Percentiles rank a stretch among this genome's conserved stretches.
These are phyloP conservation scores for Gyrodactylus salaris DNA, from an alignment of 1,140 invertebrate species.

Conservation along the genomic window DNA sequence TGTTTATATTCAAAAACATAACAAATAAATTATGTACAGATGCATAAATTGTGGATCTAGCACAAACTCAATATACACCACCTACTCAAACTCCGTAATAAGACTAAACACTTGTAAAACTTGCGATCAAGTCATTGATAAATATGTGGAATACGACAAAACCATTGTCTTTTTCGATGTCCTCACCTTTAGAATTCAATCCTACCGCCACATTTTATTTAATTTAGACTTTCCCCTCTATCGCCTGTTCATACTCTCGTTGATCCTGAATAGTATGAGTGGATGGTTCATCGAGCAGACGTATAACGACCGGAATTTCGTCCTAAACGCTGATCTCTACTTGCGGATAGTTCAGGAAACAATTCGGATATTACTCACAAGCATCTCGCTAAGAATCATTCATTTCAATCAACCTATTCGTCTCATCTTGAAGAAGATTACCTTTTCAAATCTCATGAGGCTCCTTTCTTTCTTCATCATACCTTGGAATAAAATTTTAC, in stretches of 20 bases:
- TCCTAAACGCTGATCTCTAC: background rate
- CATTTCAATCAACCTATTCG: background rate
- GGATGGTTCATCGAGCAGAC: background rate
- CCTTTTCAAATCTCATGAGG: background rate
- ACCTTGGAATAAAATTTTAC: background rate
- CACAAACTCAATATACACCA: background rate
- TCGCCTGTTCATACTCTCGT: background rate
- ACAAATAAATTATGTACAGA: background rate
- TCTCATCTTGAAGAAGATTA: background rate
- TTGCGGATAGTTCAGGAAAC: background rate
- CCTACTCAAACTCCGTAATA: background rate
- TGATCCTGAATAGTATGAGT: background rate
- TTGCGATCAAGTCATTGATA: constrained; percentile 1
- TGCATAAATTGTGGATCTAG: background rate
- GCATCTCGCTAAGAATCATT: background rate
- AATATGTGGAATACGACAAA: constrained; percentile 6
- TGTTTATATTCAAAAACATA: background rate
- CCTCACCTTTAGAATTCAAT: background rate
- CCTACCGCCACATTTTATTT: background rate
- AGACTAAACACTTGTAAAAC: background rate
- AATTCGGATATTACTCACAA: background rate
- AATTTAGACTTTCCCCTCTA: background rate
- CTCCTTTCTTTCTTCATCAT: background rate
- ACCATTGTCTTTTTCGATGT: background rate
- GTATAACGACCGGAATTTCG: background rate